Evolutionary conservation across 2,797 vertebrate species (phyloP).

Genomic region (Lagorchestes hirsutus): DNA sequence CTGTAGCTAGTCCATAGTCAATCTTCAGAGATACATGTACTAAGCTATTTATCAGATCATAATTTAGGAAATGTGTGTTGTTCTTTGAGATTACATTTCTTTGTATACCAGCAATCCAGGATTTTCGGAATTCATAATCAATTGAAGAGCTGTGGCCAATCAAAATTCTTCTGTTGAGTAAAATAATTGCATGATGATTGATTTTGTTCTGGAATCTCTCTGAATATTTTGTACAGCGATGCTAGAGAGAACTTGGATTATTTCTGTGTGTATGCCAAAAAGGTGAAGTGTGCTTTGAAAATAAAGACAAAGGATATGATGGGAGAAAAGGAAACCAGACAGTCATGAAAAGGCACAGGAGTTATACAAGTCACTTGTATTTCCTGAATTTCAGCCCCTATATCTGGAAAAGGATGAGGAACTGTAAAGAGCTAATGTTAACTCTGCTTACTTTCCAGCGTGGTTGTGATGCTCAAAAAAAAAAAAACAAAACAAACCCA

Average conservation of each 20-base stretch:
- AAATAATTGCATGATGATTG: conserved; percentile 13
- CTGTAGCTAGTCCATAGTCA: too few relatives aligned
- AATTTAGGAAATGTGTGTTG: conserved; percentile 31
- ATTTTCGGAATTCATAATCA: conserved; percentile 8
- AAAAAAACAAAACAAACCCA: too few relatives aligned
- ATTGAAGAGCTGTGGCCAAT: neutral
- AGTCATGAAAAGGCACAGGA: neutral
- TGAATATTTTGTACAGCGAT: conserved; percentile 1
- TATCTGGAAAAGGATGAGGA: neutral
- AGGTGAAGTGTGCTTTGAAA: conserved; percentile 2
- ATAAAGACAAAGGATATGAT: too few relatives aligned
- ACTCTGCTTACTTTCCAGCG: neutral
- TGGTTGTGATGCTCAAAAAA: neutral
- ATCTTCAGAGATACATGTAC: too few relatives aligned
- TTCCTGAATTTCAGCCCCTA: neutral
- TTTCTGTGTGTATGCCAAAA: neutral
- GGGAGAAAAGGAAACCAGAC: neutral
- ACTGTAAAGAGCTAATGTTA: neutral
- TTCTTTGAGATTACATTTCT: conserved; percentile 1
- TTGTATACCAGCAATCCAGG: neutral
- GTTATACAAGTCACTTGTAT: neutral
- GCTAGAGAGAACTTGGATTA: conserved; percentile 18
- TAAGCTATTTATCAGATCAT: neutral
- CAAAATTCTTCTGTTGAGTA: neutral
- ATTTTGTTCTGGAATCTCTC: conserved; percentile 12